phyloP scores from a whole-genome alignment of 1,140 invertebrate genomes.

The Hyposmocoma kahamanoa region DNA sequence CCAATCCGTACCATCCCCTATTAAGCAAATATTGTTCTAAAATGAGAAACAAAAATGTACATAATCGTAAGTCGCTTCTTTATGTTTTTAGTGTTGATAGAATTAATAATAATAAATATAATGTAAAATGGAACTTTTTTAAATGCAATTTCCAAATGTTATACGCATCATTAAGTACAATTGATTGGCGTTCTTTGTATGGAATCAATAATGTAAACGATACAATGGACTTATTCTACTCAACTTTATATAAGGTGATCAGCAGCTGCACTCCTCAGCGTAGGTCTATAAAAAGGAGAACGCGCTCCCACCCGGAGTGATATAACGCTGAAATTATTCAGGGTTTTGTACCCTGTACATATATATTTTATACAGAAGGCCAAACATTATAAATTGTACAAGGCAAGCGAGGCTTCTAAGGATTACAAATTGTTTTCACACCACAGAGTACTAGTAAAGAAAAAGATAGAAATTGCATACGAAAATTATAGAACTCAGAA shows the following conservation, averaged over 20 bases:
- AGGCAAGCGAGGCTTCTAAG: background rate
- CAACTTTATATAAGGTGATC: background rate
- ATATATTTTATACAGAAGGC: background rate
- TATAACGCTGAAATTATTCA: background rate
- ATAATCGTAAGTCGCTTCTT: background rate
- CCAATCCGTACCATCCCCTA: background rate
- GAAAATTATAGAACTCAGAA: background rate
- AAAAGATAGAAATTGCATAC: background rate
- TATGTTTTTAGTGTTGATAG: background rate
- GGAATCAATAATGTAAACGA: background rate
- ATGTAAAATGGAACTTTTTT: background rate
- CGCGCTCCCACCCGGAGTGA: background rate
- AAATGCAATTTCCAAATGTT: background rate
- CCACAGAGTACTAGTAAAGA: background rate
- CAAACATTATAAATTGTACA: background rate
- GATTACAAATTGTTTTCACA: background rate
- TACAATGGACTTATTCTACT: background rate
- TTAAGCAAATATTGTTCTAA: background rate
- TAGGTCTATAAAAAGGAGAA: background rate
- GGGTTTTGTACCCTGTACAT: background rate
- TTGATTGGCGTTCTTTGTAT: background rate
- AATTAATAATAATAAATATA: background rate
- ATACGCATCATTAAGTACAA: background rate
- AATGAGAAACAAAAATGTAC: background rate
- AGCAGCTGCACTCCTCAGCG: background rate